Evolutionary conservation across 2,113 vertebrate species (phyloP).

Genomic region (Leucosticte australis): DNA sequence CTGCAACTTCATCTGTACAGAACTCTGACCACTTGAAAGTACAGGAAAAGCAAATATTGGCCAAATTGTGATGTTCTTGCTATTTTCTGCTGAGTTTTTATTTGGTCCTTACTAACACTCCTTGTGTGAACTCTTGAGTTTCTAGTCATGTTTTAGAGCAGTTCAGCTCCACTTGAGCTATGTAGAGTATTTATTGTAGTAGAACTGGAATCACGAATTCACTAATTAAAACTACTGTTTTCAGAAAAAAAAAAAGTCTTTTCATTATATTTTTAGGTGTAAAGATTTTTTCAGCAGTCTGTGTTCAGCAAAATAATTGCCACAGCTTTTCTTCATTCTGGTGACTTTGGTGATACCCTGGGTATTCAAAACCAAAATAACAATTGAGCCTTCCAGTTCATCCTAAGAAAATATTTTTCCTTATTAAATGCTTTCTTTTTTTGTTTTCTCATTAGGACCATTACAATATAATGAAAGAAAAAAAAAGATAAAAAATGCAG

Average conservation of each 20-base stretch:
- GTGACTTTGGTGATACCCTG: neutral
- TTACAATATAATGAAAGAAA: neutral
- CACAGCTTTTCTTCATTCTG: neutral
- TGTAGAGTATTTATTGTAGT: neutral
- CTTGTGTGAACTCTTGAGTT: neutral
- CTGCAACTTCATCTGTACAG: neutral
- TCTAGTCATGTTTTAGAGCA: neutral
- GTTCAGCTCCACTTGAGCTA: neutral
- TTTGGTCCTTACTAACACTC: neutral
- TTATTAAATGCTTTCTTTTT: neutral
- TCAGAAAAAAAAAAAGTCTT: neutral
- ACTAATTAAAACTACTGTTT: neutral
- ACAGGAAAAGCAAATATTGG: neutral
- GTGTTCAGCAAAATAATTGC: neutral
- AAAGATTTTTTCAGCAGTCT: neutral
- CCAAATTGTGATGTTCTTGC: neutral
- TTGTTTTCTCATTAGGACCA: neutral
- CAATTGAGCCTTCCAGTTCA: neutral
- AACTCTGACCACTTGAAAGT: neutral
- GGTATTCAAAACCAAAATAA: neutral
- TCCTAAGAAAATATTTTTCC: neutral
- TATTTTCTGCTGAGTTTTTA: neutral
- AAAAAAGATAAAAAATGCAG: rapidly evolving
- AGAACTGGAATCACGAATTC: neutral
- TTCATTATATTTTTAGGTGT: neutral